phyloP scores from a whole-genome alignment of 2,888 invertebrate species.

The Teleiodes luculella region DNA sequence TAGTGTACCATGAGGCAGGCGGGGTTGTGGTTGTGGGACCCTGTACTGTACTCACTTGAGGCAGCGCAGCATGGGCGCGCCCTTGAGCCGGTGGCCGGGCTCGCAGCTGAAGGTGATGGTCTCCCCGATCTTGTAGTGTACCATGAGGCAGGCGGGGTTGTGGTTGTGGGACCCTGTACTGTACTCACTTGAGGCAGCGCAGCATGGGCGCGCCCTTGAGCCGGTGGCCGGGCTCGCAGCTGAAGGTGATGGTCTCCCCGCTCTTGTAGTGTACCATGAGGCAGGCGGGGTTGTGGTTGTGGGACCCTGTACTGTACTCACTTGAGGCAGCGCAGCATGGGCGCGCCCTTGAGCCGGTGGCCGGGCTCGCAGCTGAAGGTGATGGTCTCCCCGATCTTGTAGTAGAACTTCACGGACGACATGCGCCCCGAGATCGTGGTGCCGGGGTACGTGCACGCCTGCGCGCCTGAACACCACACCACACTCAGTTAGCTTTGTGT shows the following conservation, averaged over 20 bases:
- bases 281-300: too few species aligned
- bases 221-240: slow-evolving; percentile 87
- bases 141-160: slow-evolving; percentile 91
- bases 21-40: too few species aligned
- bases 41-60: too few species aligned
- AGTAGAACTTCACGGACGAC: slow-evolving; percentile 93
- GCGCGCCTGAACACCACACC: slow-evolving; percentile 80
- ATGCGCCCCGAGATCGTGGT: slow-evolving; percentile 91
- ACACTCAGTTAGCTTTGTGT: too few species aligned
- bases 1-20: too few species aligned
- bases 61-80: too few species aligned
- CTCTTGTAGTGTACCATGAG: slow-evolving; percentile 93
- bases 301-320: too few species aligned
- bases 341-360: slow-evolving; percentile 84
- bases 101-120: too few species aligned
- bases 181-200: slow-evolving; percentile 82
- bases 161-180: too few species aligned
- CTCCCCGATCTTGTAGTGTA: slow-evolving; percentile 92
- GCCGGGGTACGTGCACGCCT: slow-evolving; percentile 92
- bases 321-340: slow-evolving; percentile 85
- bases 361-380: slow-evolving; percentile 91
- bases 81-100: too few species aligned
- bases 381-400: slow-evolving; percentile 90
- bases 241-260: slow-evolving; percentile 90
- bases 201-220: slow-evolving; percentile 88